Conservation (phyloP, 2,888 invertebrate genomes). For the Tanypteryx hageni region DNA sequence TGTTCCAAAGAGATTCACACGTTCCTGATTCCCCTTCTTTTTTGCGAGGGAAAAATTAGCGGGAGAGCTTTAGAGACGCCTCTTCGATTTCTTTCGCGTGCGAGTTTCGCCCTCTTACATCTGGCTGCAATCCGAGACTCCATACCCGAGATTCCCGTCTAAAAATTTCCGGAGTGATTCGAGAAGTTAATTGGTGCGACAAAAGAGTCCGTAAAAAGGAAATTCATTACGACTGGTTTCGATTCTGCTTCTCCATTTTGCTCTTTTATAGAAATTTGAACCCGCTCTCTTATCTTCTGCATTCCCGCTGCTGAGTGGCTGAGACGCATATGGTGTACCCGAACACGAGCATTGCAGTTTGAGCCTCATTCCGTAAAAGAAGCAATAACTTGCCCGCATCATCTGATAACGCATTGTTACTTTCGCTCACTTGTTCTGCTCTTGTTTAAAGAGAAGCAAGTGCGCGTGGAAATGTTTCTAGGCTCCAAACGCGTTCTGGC, state of each 20-base stretch:
- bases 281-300: neutral
- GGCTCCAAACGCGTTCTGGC: neutral
- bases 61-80: neutral
- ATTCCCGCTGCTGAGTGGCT: neutral
- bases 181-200: neutral
- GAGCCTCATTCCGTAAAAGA: neutral
- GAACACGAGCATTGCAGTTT: conserved; percentile 2
- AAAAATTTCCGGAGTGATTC: neutral
- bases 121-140: neutral
- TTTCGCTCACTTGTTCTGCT: neutral
- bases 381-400: neutral
- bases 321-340: neutral
- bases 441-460: neutral
- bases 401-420: neutral
- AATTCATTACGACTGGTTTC: neutral
- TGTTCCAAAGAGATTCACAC: neutral
- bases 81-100: neutral
- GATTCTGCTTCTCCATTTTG: neutral
- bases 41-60: neutral
- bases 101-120: neutral
- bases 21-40: neutral
- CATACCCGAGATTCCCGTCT: neutral
- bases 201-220: neutral
- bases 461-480: neutral
- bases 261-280: neutral